Conservation (phyloP, 2,888 invertebrate species). For the Ecliptopera silaceata region DNA sequence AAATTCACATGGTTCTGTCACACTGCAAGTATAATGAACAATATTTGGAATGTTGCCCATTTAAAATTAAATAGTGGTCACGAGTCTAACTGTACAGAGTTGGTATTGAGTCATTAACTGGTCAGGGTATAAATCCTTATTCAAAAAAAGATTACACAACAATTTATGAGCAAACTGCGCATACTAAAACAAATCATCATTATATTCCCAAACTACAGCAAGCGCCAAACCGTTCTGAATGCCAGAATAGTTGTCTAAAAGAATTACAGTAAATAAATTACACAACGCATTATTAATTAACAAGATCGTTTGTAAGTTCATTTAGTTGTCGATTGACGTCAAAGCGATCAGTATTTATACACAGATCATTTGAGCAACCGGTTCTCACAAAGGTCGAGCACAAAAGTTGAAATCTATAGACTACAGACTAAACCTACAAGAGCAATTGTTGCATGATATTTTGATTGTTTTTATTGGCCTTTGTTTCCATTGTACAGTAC, state of each 20-base stretch:
- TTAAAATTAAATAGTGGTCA: conserved; percentile 22
- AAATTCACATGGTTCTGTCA: conserved; percentile 35
- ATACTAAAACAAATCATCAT: background rate
- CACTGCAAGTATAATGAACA: conserved; percentile 19
- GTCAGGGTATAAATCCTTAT: background rate
- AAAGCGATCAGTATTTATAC: conserved; percentile 7
- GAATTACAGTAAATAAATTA: conserved; percentile 14
- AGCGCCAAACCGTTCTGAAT: background rate
- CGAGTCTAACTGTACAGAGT: conserved; percentile 8
- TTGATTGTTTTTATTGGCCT: conserved; percentile 2
- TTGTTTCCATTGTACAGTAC: conserved; percentile 6
- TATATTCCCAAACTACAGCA: background rate
- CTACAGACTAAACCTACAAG: background rate
- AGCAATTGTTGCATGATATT: background rate
- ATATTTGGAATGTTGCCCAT: conserved; percentile 32
- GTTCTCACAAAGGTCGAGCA: conserved; percentile 7
- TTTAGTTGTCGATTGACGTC: conserved; percentile 31
- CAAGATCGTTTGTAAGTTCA: conserved; percentile 26
- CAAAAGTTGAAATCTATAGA: background rate
- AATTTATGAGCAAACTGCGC: background rate
- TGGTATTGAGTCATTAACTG: background rate
- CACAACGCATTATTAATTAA: conserved; percentile 23
- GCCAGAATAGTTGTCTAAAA: conserved; percentile 1
- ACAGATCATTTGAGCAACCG: conserved; percentile 5
- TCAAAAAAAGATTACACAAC: background rate